Conservation (phyloP, 23 tunicate species). For the Halocynthia aurantium region DNA sequence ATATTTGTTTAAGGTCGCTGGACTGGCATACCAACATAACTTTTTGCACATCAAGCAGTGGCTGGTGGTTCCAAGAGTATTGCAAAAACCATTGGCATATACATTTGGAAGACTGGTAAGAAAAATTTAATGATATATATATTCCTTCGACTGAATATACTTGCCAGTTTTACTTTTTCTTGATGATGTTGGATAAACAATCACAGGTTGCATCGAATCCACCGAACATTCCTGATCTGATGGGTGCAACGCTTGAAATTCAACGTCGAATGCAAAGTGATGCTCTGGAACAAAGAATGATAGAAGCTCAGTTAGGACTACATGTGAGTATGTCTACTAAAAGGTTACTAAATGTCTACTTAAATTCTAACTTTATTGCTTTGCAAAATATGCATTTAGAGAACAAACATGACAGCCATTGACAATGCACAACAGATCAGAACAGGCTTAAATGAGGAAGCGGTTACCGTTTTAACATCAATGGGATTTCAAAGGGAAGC, state of each 20-base stretch:
- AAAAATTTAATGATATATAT: background rate
- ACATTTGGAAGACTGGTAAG: background rate
- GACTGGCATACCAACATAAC: background rate
- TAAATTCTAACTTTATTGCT: no score
- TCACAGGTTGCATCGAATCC: background rate
- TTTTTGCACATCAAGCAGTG: background rate
- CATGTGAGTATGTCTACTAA: background rate
- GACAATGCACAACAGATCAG: background rate
- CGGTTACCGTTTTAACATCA: background rate
- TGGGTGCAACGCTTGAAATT: background rate
- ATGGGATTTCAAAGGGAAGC: constrained; percentile 1
- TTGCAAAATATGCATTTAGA: no score
- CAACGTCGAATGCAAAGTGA: constrained; percentile 7
- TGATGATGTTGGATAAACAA: background rate
- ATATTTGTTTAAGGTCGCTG: background rate
- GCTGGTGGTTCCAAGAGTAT: background rate
- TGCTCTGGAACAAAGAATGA: background rate
- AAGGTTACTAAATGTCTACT: no score
- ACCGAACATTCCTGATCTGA: background rate
- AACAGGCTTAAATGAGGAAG: background rate
- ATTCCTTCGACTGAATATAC: background rate
- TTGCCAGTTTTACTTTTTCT: background rate
- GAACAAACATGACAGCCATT: background rate
- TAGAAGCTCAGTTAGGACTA: background rate
- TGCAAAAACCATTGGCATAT: background rate